Percentiles rank a stretch among this genome's conserved stretches.
Evolutionary conservation across 2,797 vertebrate species (phyloP).

Genomic region (Etheostoma nigrum): DNA sequence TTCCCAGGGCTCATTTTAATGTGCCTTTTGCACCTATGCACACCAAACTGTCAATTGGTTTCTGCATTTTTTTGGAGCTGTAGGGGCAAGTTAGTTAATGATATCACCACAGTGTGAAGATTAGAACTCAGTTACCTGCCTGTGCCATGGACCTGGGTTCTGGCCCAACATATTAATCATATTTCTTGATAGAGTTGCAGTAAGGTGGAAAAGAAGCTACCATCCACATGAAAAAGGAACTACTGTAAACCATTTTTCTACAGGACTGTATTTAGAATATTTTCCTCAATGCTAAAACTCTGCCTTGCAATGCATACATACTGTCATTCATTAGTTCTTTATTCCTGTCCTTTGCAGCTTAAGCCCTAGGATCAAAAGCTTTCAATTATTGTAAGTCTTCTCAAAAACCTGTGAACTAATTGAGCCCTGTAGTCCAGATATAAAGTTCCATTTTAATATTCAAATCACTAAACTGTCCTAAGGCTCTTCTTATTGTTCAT

Average conservation of each 20-base stretch:
- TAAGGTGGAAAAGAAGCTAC: conserved; percentile 41
- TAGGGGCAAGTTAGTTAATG: conserved; percentile 73
- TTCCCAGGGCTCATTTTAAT: conserved; percentile 76
- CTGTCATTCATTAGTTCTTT: conserved; percentile 34
- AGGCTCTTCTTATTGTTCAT: conserved; percentile 60
- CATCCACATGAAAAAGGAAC: conserved; percentile 42
- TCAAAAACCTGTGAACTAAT: conserved; percentile 65
- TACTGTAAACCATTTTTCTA: conserved; percentile 22
- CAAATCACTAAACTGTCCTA: conserved; percentile 63
- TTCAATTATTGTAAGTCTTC: conserved; percentile 65
- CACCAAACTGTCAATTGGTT: conserved; percentile 70
- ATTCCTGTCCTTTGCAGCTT: conserved; percentile 33
- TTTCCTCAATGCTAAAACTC: conserved; percentile 32
- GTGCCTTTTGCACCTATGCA: conserved; percentile 67
- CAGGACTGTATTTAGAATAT: conserved; percentile 24
- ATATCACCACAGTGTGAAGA: conserved; percentile 72
- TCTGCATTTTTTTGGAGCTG: conserved; percentile 69
- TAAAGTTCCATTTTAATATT: conserved; percentile 66
- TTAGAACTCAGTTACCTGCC: conserved; percentile 78
- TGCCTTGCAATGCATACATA: conserved; percentile 27
- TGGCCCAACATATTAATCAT: conserved; percentile 73
- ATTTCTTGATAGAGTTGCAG: conserved; percentile 69
- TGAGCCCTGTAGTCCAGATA: conserved; percentile 64
- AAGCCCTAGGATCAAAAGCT: conserved; percentile 63
- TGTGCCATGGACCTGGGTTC: conserved; percentile 62